Conservation (phyloP, 1,140 invertebrate species). For the Maniola jurtina region DNA sequence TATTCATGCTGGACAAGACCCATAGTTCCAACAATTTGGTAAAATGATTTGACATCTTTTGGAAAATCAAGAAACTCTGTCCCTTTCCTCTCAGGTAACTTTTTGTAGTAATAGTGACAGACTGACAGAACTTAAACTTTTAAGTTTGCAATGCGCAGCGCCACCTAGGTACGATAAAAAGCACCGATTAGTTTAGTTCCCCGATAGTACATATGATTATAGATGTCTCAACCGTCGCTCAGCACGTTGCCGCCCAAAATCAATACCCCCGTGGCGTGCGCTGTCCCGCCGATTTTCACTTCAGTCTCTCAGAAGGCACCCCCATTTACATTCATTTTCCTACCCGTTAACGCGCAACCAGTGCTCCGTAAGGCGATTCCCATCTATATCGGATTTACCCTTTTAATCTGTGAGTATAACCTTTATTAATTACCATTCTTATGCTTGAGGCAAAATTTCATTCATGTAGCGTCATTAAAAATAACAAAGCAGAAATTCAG, state of each 20-base stretch:
- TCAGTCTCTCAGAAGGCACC: slow-evolving; percentile 59
- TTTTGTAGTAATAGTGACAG: no score
- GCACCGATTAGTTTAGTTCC: slow-evolving; percentile 21
- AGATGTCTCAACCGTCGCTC: slow-evolving; percentile 43
- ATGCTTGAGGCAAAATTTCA: not conserved
- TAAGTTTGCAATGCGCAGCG: slow-evolving; percentile 4
- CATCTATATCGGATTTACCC: slow-evolving; percentile 45
- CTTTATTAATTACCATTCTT: slow-evolving; percentile 15
- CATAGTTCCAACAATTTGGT: no score
- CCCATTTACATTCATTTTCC: slow-evolving; percentile 53
- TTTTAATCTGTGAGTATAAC: slow-evolving; percentile 47
- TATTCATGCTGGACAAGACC: no score
- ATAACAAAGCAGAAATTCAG: not conserved
- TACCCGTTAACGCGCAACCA: slow-evolving; percentile 51
- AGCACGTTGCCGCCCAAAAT: slow-evolving; percentile 67
- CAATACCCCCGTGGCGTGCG: slow-evolving; percentile 63
- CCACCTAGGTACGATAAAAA: slow-evolving; percentile 37
- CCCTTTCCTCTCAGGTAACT: no score
- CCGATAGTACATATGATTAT: not conserved
- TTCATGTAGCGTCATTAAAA: not conserved
- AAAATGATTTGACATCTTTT: no score
- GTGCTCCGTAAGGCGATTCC: slow-evolving; percentile 52
- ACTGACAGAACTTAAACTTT: no score
- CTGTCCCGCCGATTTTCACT: slow-evolving; percentile 57
- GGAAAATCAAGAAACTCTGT: no score